Evolutionary conservation across 2,797 vertebrate genomes (phyloP).

Genomic region (Phalloptychus januarius): DNA sequence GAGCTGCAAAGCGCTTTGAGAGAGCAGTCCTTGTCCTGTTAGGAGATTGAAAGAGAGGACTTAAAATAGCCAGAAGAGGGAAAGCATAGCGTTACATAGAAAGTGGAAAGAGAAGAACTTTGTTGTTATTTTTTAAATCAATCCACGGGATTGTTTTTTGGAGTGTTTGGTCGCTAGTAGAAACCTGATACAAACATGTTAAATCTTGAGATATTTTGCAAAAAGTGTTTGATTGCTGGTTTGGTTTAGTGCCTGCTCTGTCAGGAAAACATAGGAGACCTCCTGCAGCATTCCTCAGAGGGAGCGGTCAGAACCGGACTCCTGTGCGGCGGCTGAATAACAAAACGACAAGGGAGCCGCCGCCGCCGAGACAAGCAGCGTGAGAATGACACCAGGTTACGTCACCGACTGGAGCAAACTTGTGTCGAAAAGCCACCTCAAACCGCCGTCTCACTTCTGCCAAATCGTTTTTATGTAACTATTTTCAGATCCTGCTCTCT

Average conservation of each 20-base stretch:
- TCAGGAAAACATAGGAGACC: neutral
- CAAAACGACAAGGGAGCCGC: neutral
- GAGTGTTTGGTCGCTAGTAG: neutral
- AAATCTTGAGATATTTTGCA: neutral
- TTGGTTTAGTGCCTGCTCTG: neutral
- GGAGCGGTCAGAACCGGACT: neutral
- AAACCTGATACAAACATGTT: neutral
- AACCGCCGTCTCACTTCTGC: slow-evolving; percentile 22
- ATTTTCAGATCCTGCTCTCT: slow-evolving; percentile 17
- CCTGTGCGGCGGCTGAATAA: neutral
- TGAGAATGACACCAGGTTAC: neutral
- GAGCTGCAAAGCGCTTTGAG: slow-evolving; percentile 96
- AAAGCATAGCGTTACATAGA: neutral
- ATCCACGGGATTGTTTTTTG: neutral
- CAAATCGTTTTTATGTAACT: slow-evolving; percentile 27
- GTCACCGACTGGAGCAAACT: slow-evolving; percentile 6
- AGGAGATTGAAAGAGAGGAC: slow-evolving; percentile 8
- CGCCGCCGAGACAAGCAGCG: neutral
- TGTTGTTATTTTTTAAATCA: neutral
- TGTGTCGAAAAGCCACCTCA: slow-evolving; percentile 27
- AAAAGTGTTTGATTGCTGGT: neutral
- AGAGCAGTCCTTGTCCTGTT: slow-evolving; percentile 94
- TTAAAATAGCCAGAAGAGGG: neutral
- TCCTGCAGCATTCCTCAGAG: neutral
- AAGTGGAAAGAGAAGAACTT: too few species aligned